A percentile compares a stretch with the other conserved stretches of the same genome.
phyloP scores from a whole-genome alignment of 2,797 vertebrate genomes.

The Tiaroga cobitis region DNA sequence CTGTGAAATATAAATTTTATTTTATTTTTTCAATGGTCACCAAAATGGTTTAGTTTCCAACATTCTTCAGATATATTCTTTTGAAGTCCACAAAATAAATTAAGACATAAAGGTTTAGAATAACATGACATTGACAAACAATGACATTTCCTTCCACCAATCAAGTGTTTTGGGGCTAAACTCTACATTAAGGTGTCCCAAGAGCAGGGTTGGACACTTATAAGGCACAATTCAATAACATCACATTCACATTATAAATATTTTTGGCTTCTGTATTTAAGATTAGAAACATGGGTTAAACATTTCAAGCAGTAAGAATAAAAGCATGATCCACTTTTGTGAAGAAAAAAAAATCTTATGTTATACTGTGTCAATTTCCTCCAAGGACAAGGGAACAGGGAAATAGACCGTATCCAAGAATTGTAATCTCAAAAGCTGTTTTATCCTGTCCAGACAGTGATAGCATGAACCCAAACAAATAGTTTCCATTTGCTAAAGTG shows the following conservation, averaged over 20 bases:
- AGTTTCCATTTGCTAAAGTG: background rate
- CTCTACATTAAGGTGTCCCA: background rate
- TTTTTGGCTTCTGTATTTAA: background rate
- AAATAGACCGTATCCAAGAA: conserved; percentile 14
- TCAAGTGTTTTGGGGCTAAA: background rate
- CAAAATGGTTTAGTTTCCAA: background rate
- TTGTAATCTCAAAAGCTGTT: conserved; percentile 34
- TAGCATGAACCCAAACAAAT: conserved; percentile 54
- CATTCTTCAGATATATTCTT: background rate
- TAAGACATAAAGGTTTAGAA: background rate
- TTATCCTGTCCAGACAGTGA: conserved; percentile 35
- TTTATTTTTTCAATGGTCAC: background rate
- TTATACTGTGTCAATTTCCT: conserved; percentile 32
- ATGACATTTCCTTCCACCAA: too few species aligned
- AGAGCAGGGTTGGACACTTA: background rate
- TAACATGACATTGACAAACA: background rate
- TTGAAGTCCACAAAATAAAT: background rate
- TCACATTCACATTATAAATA: background rate
- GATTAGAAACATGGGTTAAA: background rate
- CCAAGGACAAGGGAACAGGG: conserved; percentile 51
- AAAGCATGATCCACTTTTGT: background rate
- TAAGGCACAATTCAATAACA: background rate
- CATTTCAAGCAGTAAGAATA: background rate
- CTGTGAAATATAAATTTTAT: background rate
- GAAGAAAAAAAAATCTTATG: background rate